Conservation (phyloP, 1,140 invertebrate genomes). For the Calliopsis andreniformis region DNA sequence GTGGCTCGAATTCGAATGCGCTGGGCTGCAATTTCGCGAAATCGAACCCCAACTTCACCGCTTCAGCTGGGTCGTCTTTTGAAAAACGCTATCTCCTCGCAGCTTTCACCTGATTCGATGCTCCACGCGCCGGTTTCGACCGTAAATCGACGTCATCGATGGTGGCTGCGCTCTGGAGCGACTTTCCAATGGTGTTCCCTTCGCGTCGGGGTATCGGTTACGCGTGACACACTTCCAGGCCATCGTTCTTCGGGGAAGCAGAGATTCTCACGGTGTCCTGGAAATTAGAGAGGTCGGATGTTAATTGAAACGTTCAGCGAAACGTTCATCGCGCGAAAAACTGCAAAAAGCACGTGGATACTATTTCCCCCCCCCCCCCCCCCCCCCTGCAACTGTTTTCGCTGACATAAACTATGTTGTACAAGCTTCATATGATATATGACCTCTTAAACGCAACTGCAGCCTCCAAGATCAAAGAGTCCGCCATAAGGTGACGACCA, state of each 20-base stretch:
- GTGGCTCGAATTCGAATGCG: slow-evolving; percentile 32
- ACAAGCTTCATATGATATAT: no score
- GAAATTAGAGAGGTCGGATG: neutral
- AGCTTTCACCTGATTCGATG: slow-evolving; percentile 25
- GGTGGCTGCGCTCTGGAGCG: slow-evolving; percentile 5
- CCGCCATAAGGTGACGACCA: no score
- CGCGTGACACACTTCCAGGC: slow-evolving; percentile 19
- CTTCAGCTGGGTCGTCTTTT: neutral
- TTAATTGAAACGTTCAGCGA: no score
- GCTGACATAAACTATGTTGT: no score
- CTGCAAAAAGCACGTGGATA: no score
- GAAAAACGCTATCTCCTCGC: neutral
- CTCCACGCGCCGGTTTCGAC: neutral
- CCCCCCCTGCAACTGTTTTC: no score
- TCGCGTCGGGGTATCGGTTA: slow-evolving; percentile 15
- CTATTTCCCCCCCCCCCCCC: no score
- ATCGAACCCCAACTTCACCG: slow-evolving; percentile 5
- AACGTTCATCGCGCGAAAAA: no score
- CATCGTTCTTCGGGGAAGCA: slow-evolving; percentile 14
- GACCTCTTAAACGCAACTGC: no score
- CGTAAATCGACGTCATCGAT: neutral
- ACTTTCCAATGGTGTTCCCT: slow-evolving; percentile 25
- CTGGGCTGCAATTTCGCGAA: neutral
- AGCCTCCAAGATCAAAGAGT: no score
- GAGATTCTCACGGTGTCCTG: neutral